Evolutionary conservation across 2,113 vertebrate species (phyloP), one percentile per base, ranked within the genome.

Genomic region (Dryoscopus gambensis): DNA sequence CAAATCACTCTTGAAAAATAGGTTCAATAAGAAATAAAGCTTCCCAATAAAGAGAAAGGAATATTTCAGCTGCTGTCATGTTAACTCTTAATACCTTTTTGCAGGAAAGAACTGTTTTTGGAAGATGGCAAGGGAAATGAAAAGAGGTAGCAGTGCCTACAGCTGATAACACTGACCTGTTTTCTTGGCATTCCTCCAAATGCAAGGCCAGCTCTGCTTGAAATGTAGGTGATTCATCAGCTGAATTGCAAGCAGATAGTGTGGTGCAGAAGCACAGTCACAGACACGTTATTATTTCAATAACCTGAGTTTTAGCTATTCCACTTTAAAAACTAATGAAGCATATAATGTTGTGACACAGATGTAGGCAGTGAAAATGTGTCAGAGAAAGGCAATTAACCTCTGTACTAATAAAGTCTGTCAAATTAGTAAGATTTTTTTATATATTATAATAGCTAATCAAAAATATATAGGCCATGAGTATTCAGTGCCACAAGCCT

Each of bases 301-400:
- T 89, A 88, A 90, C 73, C 73, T 87, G 46, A 60, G 62, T 95
- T 96, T 93, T 84, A 92, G 88, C 96, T 97, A 94, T 96, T 97
- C 97, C 78, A 96, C 97, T 98, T 98, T 94, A 96, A 95, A 98
- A 98, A 97, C 95, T 97, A 97, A 98, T 97, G 97, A 98, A 98
- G 97, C 97, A 98, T 98, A 97, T 97, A 97, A 95, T 97, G 96
- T 93, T 97, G 92, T 97, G 97, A 97, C 98, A 97, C 97, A 97
- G 96, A 97, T 96, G 97, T 95, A 96, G 96, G 96, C 90, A 64
- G 91, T 85, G 86, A 97, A 97, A 97, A 94, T 96, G 94, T 97
- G 97, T 97, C 97, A 97, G 96, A 94, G 96, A 93, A 96, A 98
- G 93, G 92, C 97, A 98, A 97, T 98, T 98, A 98, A 97, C 98